Evolutionary conservation across 2,888 invertebrate genomes (phyloP), one percentile per base, ranked within the genome.

Genomic region (Drosophila falleni): DNA sequence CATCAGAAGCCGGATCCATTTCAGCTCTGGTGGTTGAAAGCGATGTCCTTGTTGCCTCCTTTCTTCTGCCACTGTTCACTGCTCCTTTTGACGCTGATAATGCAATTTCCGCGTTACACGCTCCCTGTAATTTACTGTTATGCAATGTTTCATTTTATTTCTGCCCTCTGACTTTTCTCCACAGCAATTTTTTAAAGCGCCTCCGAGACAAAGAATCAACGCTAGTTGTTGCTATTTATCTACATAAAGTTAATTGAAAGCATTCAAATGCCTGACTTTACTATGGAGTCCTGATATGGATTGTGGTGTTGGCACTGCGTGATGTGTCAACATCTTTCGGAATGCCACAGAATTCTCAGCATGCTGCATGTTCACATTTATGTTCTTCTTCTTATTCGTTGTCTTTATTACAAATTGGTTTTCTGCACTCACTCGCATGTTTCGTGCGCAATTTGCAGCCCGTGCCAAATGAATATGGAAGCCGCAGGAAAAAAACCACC

Each of bases 61-160:
- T 46, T 49, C 54, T 49, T 56, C 51, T 47, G 46, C 29, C 56
- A 15, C 58, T 66, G 41, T 59, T n/a, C 51, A n/a, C 29, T 29
- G 60, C 71, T 80, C 80, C 81, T 82, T 86, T 89, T 90, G 90
- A 89, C 85, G 90, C 89, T 91, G 91, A 91, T 91, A 90, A 91
- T 90, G 90, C 89, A 91, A 91, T 91, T 91, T 91, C 90, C 87
- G 90, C 81, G 78, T 77, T 66, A 70, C 29, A 62, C 68, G 41
- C 60, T 56, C 55, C 58, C 67, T 53, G 72, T 86, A 87, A 83
- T 83, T 85, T 81, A 90, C 81, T 87, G 83, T 87, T 89, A 83
- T 84, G 81, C 81, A 90, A 89, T 90, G 88, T 88, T 84, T 89
- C 83, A 81, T 79, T 89, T 86, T 83, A 71, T 58, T 74, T 59